These are phyloP conservation scores for Furcula furcula DNA, from an alignment of 2,888 invertebrate species.

Conservation along the genomic window DNA sequence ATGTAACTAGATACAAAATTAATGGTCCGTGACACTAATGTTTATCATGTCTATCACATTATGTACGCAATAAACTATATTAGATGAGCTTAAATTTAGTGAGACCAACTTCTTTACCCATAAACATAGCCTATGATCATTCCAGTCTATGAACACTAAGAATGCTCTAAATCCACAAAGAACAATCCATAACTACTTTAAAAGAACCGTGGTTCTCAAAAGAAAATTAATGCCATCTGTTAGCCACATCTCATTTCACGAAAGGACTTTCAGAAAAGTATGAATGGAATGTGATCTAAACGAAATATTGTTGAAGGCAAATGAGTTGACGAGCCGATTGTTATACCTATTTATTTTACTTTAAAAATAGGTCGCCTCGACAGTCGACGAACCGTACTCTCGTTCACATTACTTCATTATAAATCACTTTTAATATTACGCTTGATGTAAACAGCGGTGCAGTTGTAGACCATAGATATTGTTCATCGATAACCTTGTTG, in stretches of 20 bases:
- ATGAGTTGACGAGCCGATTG: conserved; percentile 59
- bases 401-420: conserved; percentile 30
- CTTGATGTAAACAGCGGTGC: conserved; percentile 46
- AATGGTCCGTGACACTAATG: no score
- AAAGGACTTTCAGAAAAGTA: conserved; percentile 34
- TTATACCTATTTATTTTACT: conserved; percentile 57
- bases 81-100: no score
- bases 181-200: no score
- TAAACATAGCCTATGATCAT: no score
- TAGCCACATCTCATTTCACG: conserved; percentile 34
- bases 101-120: no score
- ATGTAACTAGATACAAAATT: no score
- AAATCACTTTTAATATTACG: conserved; percentile 31
- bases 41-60: no score
- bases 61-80: no score
- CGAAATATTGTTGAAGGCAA: conserved; percentile 55
- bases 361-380: conserved; percentile 60
- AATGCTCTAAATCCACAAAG: no score
- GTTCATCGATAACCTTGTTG: conserved; percentile 69
- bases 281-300: conserved; percentile 51
- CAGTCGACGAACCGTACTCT: conserved; percentile 56
- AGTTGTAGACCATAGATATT: conserved; percentile 45
- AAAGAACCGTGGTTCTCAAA: no score
- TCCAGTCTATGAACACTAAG: no score
- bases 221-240: conserved; percentile 34